These are phyloP conservation scores for Sebastes hubbsi DNA, from an alignment of 2,797 vertebrate species.

Conservation along the genomic window DNA sequence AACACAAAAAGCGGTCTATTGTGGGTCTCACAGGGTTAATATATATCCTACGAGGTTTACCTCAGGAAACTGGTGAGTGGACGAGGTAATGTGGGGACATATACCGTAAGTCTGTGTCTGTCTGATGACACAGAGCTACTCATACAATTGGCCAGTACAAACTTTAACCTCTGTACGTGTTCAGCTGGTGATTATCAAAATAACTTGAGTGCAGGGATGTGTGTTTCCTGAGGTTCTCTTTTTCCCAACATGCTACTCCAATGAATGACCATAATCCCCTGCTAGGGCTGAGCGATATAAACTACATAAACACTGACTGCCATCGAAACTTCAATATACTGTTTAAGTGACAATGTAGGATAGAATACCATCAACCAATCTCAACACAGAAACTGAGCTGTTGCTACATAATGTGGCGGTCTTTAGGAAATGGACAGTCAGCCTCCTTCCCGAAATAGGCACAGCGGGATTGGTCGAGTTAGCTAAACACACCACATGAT, in stretches of 20 bases:
- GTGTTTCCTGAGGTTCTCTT: not conserved
- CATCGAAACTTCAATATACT: not conserved
- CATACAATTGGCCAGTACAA: not conserved
- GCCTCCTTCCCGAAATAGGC: not conserved
- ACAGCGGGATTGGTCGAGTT: not conserved
- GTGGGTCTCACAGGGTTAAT: too few species aligned
- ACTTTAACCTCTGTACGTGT: not conserved
- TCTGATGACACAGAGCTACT: not conserved
- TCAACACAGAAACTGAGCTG: not conserved
- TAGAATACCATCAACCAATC: not conserved
- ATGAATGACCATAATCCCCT: not conserved
- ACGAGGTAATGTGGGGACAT: not conserved
- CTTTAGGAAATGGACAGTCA: not conserved
- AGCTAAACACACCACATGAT: not conserved
- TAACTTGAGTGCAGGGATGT: not conserved
- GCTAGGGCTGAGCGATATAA: accelerated
- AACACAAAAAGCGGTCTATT: accelerated
- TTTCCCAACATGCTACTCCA: not conserved
- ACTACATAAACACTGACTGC: not conserved
- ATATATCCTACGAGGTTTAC: not conserved
- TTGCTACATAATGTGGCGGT: not conserved
- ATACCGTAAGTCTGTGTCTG: not conserved
- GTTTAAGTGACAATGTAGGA: not conserved
- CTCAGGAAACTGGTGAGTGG: not conserved
- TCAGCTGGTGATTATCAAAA: not conserved